Evolutionary conservation across 2,113 vertebrate species (phyloP), one percentile per base, ranked within the genome.

Genomic region (Gallinago paraguaiae): DNA sequence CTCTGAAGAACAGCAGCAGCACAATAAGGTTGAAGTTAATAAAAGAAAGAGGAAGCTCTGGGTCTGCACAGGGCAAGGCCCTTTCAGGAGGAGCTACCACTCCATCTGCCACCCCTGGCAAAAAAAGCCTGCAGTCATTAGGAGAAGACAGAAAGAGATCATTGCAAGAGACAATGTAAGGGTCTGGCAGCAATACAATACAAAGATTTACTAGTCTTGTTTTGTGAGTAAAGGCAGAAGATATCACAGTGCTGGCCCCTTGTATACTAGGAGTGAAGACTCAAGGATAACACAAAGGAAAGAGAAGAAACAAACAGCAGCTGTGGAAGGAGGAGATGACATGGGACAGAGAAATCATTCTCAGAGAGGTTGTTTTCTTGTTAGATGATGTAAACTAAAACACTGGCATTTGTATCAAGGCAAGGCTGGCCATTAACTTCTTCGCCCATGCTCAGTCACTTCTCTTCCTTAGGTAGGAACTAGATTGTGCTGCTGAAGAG

Each of bases 371-470:
- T 4, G 20, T 78, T 51, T 81, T 83, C 51, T 35, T 68, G 10
- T 57, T 56, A 92, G 17, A 13, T 48, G 25, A 72, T 11, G 2
- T 46, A 74, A 81, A 91, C 45, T 35, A 45, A 69, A 94, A 82
- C 33, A 77, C 0, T 61, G 39, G 6, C 18, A 74, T 64, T 45
- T 70, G 45, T 0, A 0, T 60, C 27, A 75, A 53, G 27, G 43
- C 33, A 84, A 61, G 41, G 11, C 7, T 64, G 33, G 59, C 53
- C 22, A 0, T 39, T 91, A 41, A 54, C 20, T 35, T 74, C 25
- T 63, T 39, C 15, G 17, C 11, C 43, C n/a, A 6, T 3, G 13
- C 13, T 64, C 43, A 18, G 14, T 35, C 56, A 59, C 10, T 23
- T 24, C 30, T 59, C 33, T 28, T 70, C 28, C 64, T 70, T 23